phyloP scores from a whole-genome alignment of 2,888 invertebrate species.

The Tipula confusa region DNA sequence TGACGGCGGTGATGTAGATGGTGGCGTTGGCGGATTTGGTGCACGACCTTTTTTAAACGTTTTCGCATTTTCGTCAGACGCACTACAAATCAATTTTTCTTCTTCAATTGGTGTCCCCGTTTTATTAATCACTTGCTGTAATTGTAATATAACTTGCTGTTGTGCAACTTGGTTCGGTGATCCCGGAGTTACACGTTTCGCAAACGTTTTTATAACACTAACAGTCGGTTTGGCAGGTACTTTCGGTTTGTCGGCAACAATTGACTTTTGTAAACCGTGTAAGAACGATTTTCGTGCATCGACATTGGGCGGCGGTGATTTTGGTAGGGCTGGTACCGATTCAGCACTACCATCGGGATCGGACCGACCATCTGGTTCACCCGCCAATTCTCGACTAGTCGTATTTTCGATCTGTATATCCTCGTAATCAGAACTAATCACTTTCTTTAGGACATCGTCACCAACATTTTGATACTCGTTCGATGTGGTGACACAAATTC shows the following conservation, averaged over 20 bases:
- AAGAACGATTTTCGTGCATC: conserved; percentile 65
- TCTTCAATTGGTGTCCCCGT: conserved; percentile 56
- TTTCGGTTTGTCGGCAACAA: conserved; percentile 57
- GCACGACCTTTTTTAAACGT: conserved; percentile 67
- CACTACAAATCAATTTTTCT: conserved; percentile 26
- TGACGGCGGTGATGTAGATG: background rate
- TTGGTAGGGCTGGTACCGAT: conserved; percentile 65
- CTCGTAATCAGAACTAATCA: conserved; percentile 47
- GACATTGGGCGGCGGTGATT: conserved; percentile 61
- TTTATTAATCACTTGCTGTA: conserved; percentile 51
- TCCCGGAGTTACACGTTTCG: conserved; percentile 49
- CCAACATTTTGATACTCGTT: conserved; percentile 41
- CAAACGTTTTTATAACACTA: conserved; percentile 54
- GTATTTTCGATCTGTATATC: conserved; percentile 46
- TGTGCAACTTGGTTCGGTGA: conserved; percentile 42
- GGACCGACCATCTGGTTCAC: conserved; percentile 82
- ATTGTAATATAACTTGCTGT: conserved; percentile 54
- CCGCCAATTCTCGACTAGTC: conserved; percentile 68
- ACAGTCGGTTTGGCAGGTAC: conserved; percentile 68
- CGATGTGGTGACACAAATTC: conserved; percentile 46
- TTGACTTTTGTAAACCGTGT: conserved; percentile 59
- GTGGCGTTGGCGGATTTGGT: conserved; percentile 62
- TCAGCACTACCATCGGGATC: conserved; percentile 63
- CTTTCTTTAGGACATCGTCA: background rate
- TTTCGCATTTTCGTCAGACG: background rate